Percentiles rank a stretch among this genome's conserved stretches.
phyloP scores from a whole-genome alignment of 1,140 invertebrate species.

The Philaenus spumarius region DNA sequence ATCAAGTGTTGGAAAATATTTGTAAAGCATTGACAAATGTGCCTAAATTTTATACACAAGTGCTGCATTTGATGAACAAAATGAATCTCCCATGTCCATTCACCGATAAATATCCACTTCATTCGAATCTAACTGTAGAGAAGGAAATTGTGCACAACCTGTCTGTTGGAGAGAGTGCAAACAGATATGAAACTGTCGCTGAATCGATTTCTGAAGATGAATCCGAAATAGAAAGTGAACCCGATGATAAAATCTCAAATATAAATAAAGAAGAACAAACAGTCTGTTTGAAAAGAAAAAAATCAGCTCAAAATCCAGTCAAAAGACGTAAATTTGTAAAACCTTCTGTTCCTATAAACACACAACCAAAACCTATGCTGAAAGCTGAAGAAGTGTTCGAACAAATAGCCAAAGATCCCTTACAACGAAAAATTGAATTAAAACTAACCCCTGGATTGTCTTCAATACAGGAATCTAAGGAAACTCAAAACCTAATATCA shows the following conservation, averaged over 20 bases:
- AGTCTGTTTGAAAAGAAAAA: constrained; percentile 49
- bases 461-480: constrained; percentile 18
- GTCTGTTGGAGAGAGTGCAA: constrained; percentile 18
- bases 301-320: constrained; percentile 46
- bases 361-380: constrained; percentile 40
- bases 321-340: constrained; percentile 59
- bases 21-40: constrained; percentile 62
- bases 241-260: constrained; percentile 39
- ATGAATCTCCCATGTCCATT: constrained; percentile 90
- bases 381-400: constrained; percentile 61
- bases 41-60: constrained; percentile 75
- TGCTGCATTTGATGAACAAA: constrained; percentile 91
- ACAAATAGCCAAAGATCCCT: constrained; percentile 10
- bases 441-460: constrained; percentile 43
- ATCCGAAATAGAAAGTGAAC: constrained; percentile 74
- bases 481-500: constrained; percentile 14
- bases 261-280: constrained; percentile 35
- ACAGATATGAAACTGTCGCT: constrained; percentile 28
- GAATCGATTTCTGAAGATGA: constrained; percentile 49
- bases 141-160: neutral
- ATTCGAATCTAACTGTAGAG: constrained; percentile 22
- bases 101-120: constrained; percentile 43
- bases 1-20: constrained; percentile 69
- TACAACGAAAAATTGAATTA: constrained; percentile 56
- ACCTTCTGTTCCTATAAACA: constrained; percentile 39